Percentiles rank a stretch among this genome's conserved stretches.
Evolutionary conservation across 1,140 invertebrate genomes (phyloP).

Genomic region (Drosophila ercepeae): DNA sequence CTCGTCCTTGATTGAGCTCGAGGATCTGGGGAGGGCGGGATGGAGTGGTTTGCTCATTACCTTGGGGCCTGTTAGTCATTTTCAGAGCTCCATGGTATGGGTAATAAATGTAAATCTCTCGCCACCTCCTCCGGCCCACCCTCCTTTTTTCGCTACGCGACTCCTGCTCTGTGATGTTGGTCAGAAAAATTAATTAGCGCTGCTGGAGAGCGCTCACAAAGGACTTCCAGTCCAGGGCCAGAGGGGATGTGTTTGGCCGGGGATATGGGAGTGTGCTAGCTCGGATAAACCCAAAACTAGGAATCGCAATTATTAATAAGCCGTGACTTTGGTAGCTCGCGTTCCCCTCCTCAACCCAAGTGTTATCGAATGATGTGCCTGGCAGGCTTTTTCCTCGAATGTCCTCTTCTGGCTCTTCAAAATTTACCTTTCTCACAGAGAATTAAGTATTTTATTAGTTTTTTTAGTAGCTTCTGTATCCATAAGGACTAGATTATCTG

Average conservation of each 20-base stretch:
- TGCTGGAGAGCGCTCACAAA: conserved; percentile 69
- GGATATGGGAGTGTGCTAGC: conserved; percentile 4
- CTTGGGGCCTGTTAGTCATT: conserved; percentile 61
- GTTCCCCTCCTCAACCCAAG: not conserved
- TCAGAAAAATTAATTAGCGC: conserved; percentile 81
- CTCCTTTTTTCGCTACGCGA: conserved; percentile 6
- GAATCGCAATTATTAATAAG: conserved; percentile 76
- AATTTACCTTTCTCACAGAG: not conserved
- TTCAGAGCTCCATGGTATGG: conserved; percentile 49
- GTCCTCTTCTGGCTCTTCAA: not conserved
- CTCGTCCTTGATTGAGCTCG: conserved; percentile 55
- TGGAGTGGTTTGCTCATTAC: conserved; percentile 56
- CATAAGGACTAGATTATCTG: not conserved
- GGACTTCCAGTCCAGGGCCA: conserved; percentile 13
- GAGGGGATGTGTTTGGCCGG: not conserved
- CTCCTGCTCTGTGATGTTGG: conserved; percentile 55
- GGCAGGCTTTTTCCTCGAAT: not conserved
- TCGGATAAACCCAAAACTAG: conserved; percentile 55
- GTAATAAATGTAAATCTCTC: conserved; percentile 78
- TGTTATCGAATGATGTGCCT: conserved; percentile 34
- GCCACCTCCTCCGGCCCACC: not conserved
- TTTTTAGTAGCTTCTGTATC: not conserved
- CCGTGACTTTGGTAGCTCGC: conserved; percentile 12
- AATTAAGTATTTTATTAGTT: not conserved
- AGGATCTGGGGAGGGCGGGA: not conserved